Evolutionary conservation across 1,140 invertebrate genomes (phyloP), one percentile per base, ranked within the genome.

Genomic region (Drosophila pruinosa): DNA sequence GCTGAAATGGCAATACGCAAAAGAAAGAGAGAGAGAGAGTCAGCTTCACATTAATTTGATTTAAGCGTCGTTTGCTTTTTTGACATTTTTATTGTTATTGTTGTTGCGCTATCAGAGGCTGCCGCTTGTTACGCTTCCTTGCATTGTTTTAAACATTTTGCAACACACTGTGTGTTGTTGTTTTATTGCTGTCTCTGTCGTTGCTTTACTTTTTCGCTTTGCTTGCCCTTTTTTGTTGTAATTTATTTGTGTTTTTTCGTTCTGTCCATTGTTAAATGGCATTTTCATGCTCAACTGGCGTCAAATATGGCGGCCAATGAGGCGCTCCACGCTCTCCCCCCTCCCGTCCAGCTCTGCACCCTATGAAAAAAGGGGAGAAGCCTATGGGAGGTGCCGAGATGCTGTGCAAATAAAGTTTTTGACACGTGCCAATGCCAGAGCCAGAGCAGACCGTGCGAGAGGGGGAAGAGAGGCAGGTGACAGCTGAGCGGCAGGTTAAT

Each of bases 261-360:
- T 19, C 57, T 64, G 48, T 69, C 73, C 77, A 75, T 80, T 81
- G 82, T 88, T 86, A 86, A 86, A 86, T 88, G 82, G 77, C 82
- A 86, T 81, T 86, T 86, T 86, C 81, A 86, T 86, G 81, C 81
- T 85, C 67, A 85, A 85, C 82, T 86, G 81, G 82, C 77, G 81
- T 86, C 81, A 86, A 88, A 86, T 85, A 86, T 85, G 81, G 76
- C 67, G 73, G 43, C 61, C 72, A 75, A 75, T 72, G 69, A 72
- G 71, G 56, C 71, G 50, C 41, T 61, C 56, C 70, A 61, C 19
- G 53, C 21, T 43, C 12, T 53, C 22, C 19, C 45, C n/a, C 24
- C 7, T 4, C 14, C 26, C 22, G 2, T 28, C 22, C 10, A n/a
- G n/a, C 24, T 6, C 19, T n/a, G n/a, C 22, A 6, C 24, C 7